Evolutionary conservation across 2,888 invertebrate species (phyloP).

Genomic region (Halictus quadricinctus): DNA sequence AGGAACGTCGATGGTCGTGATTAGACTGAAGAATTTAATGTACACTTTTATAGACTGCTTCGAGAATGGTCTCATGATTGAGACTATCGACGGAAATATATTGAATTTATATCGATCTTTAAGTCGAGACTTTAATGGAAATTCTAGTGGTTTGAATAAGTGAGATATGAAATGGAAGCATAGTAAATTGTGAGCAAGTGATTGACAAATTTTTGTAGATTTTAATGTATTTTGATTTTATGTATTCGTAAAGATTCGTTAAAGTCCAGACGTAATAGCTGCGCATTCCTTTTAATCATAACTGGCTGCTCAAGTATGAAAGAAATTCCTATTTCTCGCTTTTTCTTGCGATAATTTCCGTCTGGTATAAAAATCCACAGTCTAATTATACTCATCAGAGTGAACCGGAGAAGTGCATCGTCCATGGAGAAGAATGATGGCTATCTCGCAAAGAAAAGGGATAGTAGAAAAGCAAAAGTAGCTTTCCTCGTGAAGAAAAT

Average conservation of each 20-base stretch:
- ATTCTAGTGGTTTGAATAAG: background rate
- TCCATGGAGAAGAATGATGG: background rate
- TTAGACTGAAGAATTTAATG: background rate
- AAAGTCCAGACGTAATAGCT: background rate
- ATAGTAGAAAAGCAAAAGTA: background rate
- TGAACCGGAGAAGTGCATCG: background rate
- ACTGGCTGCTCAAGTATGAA: background rate
- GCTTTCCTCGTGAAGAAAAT: background rate
- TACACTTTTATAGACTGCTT: background rate
- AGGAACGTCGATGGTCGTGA: background rate
- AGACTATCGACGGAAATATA: background rate
- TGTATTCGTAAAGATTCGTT: no score
- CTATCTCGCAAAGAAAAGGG: background rate
- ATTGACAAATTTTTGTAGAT: no score
- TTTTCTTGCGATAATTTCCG: no score
- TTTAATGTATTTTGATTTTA: background rate
- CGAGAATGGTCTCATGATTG: background rate
- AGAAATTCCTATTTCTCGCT: background rate
- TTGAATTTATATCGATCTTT: background rate
- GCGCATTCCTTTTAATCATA: background rate
- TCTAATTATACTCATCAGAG: background rate
- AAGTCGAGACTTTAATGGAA: background rate
- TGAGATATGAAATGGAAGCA: background rate
- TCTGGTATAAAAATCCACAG: background rate
- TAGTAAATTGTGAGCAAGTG: background rate